Evolutionary conservation across 2,888 invertebrate genomes (phyloP), one percentile per base, ranked within the genome.

Genomic region (Ennomos fuscantarius): DNA sequence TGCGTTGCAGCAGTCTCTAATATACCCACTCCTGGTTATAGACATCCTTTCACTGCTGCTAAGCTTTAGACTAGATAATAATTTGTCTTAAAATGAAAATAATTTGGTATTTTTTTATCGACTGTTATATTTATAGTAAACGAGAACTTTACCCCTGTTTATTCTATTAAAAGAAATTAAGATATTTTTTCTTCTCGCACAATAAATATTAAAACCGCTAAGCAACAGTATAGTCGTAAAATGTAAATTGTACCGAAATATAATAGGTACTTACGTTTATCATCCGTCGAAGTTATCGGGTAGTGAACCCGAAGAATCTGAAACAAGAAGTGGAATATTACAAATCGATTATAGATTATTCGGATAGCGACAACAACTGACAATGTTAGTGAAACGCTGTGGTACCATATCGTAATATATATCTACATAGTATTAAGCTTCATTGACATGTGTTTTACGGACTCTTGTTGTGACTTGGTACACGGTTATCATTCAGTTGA

Each of bases 271-370:
- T 76, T 63, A 77, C 77, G 51, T 76, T 84, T 54, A 59, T 59
- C 58, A 81, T 81, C 79, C 48, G 55, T 47, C 70, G 58, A 55
- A 66, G 72, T 76, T 85, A 86, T 87, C 86, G 86, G 79, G 69
- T 76, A 74, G 67, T 84, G 84, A 86, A 82, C 86, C 77, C 79
- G 62, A 57, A 50, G 72, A 70, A 84, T 79, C 86, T 87, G 87
- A 75, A 85, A 86, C 79, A 82, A 81, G 73, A 69, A 75, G 73
- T 62, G 74, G 72, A 76, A 79, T 70, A 69, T 83, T 80, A 82
- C 73, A 66, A 63, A 78, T 74, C 68, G 68, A 73, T 78, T 68
- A 60, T 43, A 32, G 12, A 37, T 54, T 60, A 58, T 51, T 35
- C 10, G 15, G 50, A 43, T 47, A 43, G 47, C 43, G n/a, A 43